These are phyloP conservation scores for Apogon talboti DNA, from an alignment of 2,797 vertebrate genomes.

Conservation along the genomic window DNA sequence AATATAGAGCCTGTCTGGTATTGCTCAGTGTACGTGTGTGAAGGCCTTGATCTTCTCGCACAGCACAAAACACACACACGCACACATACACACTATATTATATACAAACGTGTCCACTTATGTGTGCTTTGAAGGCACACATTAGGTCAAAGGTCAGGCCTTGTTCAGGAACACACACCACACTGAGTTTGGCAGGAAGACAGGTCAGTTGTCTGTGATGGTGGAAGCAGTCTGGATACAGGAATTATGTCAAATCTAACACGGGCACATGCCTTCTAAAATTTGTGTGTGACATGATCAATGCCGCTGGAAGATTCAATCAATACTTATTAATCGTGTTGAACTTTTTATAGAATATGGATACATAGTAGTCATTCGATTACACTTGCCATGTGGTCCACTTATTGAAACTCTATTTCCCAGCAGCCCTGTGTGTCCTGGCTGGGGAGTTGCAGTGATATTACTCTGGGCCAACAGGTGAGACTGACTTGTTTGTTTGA, in stretches of 20 bases:
- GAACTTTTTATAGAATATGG: constrained; percentile 41
- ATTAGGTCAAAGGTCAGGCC: constrained; percentile 56
- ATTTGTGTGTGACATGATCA: constrained; percentile 52
- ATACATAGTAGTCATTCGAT: constrained; percentile 39
- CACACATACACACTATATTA: constrained; percentile 41
- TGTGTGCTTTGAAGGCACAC: constrained; percentile 69
- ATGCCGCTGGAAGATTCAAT: constrained; percentile 65
- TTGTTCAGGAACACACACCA: constrained; percentile 67
- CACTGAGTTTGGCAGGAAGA: constrained; percentile 83
- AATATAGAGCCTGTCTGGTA: constrained; percentile 79
- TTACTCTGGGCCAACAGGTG: constrained; percentile 43
- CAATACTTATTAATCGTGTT: constrained; percentile 40
- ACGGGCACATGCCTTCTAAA: constrained; percentile 12
- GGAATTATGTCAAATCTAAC: constrained; percentile 42
- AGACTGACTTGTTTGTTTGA: constrained; percentile 34
- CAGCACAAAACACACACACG: constrained; percentile 50
- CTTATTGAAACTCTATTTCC: constrained; percentile 42
- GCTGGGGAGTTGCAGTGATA: constrained; percentile 22
- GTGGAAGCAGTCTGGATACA: constrained; percentile 76
- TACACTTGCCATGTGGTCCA: constrained; percentile 12
- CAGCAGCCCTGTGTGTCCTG: constrained; percentile 48
- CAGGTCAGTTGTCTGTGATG: constrained; percentile 73
- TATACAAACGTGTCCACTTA: constrained; percentile 61
- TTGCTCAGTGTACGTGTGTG: constrained; percentile 65
- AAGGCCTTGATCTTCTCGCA: constrained; percentile 57